phyloP scores from a whole-genome alignment of 2,888 invertebrate genomes.

The Noctua pronuba region DNA sequence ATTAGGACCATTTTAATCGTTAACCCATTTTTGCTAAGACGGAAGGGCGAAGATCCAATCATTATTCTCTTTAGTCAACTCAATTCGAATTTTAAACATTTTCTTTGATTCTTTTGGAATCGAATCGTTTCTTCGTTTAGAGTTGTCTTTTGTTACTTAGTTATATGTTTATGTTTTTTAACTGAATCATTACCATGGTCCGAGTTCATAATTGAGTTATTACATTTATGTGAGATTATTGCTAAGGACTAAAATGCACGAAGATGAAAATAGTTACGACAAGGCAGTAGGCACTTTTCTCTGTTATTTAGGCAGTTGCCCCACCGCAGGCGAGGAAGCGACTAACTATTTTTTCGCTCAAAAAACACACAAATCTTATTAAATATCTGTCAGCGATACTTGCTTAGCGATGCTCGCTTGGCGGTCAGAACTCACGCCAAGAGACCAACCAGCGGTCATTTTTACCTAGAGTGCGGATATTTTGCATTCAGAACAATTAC shows the following conservation, averaged over 20 bases:
- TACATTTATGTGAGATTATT: background rate
- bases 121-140: slow-evolving; percentile 35
- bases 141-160: slow-evolving; percentile 21
- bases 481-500: too few relatives aligned
- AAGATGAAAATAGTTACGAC: background rate
- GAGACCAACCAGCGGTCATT: too few relatives aligned
- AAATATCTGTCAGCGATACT: too few relatives aligned
- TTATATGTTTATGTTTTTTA: background rate
- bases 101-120: slow-evolving; percentile 52
- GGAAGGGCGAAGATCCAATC: slow-evolving; percentile 68
- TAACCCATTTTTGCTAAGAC: slow-evolving; percentile 80
- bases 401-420: too few relatives aligned
- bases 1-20: slow-evolving; percentile 83
- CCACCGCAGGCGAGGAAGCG: too few relatives aligned
- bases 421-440: too few relatives aligned
- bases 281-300: background rate
- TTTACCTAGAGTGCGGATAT: too few relatives aligned
- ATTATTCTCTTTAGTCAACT: slow-evolving; percentile 65
- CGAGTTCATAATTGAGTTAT: background rate
- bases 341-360: too few relatives aligned
- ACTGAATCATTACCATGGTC: background rate
- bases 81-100: slow-evolving; percentile 51
- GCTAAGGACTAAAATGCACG: background rate
- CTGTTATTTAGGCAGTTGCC: background rate
- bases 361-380: too few relatives aligned